phyloP scores from a whole-genome alignment of 2,888 invertebrate genomes.

The Pheosia gnoma region DNA sequence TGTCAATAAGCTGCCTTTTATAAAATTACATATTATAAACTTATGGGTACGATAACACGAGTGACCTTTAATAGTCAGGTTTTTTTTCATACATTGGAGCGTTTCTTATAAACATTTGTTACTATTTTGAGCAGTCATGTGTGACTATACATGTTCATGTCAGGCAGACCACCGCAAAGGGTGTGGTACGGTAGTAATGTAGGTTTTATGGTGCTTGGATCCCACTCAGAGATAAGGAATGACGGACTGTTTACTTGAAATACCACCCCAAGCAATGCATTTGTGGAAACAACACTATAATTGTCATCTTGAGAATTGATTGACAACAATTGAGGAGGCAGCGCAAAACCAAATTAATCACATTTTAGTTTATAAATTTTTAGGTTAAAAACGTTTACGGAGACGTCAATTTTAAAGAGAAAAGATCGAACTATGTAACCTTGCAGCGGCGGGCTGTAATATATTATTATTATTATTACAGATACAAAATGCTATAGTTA shows the following conservation, averaged over 20 bases:
- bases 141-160: background rate
- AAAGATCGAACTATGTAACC: constrained; percentile 38
- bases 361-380: constrained; percentile 25
- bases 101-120: background rate
- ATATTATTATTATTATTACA: constrained; percentile 30
- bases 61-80: constrained; percentile 22
- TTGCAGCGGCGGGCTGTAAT: constrained; percentile 36
- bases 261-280: constrained; percentile 27
- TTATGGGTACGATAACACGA: constrained; percentile 20
- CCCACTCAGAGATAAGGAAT: constrained; percentile 20
- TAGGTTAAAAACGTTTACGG: constrained; percentile 43
- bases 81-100: background rate
- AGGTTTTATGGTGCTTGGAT: constrained; percentile 12
- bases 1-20: constrained; percentile 33
- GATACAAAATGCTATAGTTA: constrained; percentile 22
- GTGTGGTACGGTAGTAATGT: constrained; percentile 4
- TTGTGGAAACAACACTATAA: constrained; percentile 36
- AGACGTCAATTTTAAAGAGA: constrained; percentile 45
- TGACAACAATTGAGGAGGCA: constrained; percentile 47
- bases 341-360: constrained; percentile 36
- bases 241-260: constrained; percentile 24
- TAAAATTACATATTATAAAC: constrained; percentile 30
- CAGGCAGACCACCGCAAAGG: background rate
- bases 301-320: constrained; percentile 59
- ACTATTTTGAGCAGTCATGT: constrained; percentile 2